These are phyloP conservation scores for Cylloceria caligata DNA, from an alignment of 2,888 invertebrate genomes.

Conservation along the genomic window DNA sequence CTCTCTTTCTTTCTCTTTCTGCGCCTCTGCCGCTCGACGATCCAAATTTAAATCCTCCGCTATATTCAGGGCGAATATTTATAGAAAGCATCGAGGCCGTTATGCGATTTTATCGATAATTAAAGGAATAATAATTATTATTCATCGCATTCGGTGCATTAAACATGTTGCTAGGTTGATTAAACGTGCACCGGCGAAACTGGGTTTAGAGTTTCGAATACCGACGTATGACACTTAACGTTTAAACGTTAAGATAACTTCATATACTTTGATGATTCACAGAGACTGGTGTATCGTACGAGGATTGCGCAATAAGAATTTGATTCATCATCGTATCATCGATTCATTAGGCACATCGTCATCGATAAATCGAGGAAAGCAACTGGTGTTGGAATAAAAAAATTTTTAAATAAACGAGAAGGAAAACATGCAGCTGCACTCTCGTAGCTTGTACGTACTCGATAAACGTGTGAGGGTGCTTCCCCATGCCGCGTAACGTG, in stretches of 20 bases:
- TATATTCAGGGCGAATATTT: conserved; percentile 64
- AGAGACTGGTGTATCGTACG: not conserved
- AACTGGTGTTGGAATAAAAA: conserved; percentile 7
- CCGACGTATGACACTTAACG: too few relatives aligned
- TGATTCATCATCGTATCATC: not conserved
- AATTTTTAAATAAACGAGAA: too few relatives aligned
- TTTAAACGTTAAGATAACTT: not conserved
- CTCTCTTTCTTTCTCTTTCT: conserved; percentile 42
- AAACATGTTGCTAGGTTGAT: conserved; percentile 4
- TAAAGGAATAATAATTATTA: conserved; percentile 27
- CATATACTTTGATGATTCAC: too few relatives aligned
- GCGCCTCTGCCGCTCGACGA: conserved; percentile 50
- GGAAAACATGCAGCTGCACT: not conserved
- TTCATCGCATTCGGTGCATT: conserved; percentile 11
- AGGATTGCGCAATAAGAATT: not conserved
- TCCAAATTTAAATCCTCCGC: conserved; percentile 78
- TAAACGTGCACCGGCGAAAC: not conserved
- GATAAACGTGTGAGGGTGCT: too few relatives aligned
- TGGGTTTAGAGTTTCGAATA: not conserved
- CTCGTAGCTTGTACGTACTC: too few relatives aligned
- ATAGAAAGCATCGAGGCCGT: conserved; percentile 57
- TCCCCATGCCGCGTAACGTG: too few relatives aligned
- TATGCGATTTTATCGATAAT: conserved; percentile 62
- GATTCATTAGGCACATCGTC: not conserved
- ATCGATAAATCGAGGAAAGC: conserved; percentile 26